Conservation (phyloP, 2,888 invertebrate species). For the Clusia tigrina region DNA sequence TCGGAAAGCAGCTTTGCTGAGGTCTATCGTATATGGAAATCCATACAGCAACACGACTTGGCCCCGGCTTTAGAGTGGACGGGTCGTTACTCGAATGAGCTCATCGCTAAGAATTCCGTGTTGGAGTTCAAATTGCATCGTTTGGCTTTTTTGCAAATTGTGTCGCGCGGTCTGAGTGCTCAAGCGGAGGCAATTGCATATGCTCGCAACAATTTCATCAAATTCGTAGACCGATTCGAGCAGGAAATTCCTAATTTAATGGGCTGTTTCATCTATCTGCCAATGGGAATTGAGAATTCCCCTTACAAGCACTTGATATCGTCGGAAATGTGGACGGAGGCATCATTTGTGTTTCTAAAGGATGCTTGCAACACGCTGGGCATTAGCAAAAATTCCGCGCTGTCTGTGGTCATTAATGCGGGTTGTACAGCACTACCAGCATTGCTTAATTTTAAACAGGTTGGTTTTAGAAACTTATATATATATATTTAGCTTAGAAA, state of each 20-base stretch:
- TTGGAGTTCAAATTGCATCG: constrained; percentile 85
- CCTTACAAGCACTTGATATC: constrained; percentile 81
- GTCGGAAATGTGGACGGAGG: constrained; percentile 78
- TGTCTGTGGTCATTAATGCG: constrained; percentile 91
- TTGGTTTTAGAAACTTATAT: constrained; percentile 12
- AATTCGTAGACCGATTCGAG: constrained; percentile 79
- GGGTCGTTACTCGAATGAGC: constrained; percentile 74
- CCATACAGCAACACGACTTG: constrained; percentile 82
- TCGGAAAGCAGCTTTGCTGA: constrained; percentile 77
- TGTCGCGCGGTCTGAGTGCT: constrained; percentile 65
- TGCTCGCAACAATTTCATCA: constrained; percentile 84
- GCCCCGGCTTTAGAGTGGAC: constrained; percentile 90
- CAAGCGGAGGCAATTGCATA: constrained; percentile 88
- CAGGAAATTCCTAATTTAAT: constrained; percentile 86
- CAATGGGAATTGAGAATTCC: constrained; percentile 79
- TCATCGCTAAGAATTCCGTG: constrained; percentile 74
- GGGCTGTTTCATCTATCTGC: constrained; percentile 84
- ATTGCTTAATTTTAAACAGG: constrained; percentile 88
- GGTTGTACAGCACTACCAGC: constrained; percentile 95
- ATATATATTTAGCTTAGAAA: neutral
- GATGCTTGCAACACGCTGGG: constrained; percentile 93
- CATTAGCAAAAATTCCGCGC: constrained; percentile 86
- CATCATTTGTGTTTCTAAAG: constrained; percentile 87
- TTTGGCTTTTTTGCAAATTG: constrained; percentile 76
- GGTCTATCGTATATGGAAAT: constrained; percentile 87